Percentiles rank a stretch among this genome's conserved stretches.
Evolutionary conservation across 2,797 vertebrate species (phyloP).

Genomic region (Artibeus lituratus): DNA sequence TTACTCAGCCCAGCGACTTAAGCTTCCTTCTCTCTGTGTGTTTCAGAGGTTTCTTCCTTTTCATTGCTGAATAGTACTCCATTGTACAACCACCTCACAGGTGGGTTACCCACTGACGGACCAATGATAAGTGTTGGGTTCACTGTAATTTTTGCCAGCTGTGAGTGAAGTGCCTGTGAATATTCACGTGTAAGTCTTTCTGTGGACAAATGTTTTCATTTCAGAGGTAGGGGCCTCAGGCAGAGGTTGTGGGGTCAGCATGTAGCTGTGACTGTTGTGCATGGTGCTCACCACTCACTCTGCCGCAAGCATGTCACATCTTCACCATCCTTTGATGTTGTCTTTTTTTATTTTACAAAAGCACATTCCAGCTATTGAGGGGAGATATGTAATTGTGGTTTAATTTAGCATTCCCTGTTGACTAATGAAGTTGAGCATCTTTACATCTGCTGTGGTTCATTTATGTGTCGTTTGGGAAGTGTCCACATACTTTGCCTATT

Average conservation of each 20-base stretch:
- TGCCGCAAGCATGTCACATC: not conserved
- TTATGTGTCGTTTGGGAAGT: not conserved
- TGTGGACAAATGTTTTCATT: not conserved
- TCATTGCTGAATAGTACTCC: not conserved
- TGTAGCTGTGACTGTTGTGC: not conserved
- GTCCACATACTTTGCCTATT: not conserved
- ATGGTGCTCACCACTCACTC: not conserved
- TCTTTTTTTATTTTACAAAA: not conserved
- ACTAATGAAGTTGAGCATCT: not conserved
- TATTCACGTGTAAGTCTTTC: not conserved
- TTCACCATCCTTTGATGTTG: not conserved
- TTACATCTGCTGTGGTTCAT: not conserved
- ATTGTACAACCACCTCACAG: not conserved
- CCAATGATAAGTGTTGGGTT: not conserved
- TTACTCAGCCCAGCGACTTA: no score
- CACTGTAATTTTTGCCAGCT: not conserved
- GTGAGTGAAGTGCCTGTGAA: not conserved
- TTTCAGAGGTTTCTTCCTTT: not conserved
- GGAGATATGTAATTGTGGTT: not conserved
- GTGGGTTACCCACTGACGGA: not conserved
- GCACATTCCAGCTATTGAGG: not conserved
- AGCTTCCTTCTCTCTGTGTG: no score
- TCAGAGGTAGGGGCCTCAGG: not conserved
- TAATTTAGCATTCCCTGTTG: not conserved
- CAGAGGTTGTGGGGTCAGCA: not conserved